Conservation (phyloP, 2,888 invertebrate species). For the Rhopalosiphum nymphaeae region DNA sequence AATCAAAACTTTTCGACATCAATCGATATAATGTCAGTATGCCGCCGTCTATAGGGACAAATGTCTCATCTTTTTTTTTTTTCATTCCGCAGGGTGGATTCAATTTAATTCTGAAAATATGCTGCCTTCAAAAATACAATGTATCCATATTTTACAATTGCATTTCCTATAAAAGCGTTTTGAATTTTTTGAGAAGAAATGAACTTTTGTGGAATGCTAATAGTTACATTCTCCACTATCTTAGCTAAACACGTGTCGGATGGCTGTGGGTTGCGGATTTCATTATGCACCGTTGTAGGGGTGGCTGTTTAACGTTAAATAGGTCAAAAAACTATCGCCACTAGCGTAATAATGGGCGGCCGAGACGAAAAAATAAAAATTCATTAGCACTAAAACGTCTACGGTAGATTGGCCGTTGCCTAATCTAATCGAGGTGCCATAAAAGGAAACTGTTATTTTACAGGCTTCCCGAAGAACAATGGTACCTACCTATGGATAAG, state of each 20-base stretch:
- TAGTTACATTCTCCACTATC: neutral
- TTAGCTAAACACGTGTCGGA: neutral
- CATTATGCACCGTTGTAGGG: neutral
- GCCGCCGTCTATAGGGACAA: neutral
- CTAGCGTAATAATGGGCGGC: neutral
- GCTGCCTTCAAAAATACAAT: neutral
- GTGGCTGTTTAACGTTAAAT: conserved; percentile 17
- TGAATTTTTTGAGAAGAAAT: neutral
- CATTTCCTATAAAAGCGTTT: neutral
- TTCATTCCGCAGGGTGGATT: neutral
- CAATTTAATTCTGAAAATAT: conserved; percentile 16
- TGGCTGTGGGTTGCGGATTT: neutral
- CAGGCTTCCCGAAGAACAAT: neutral
- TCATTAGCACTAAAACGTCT: conserved; percentile 58
- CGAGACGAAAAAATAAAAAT: conserved; percentile 14
- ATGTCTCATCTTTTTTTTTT: neutral
- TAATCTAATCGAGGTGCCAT: conserved; percentile 38
- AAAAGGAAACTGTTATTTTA: conserved; percentile 55
- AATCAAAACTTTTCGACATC: conserved; percentile 32
- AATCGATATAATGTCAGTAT: neutral
- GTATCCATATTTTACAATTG: conserved; percentile 36
- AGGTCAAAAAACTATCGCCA: conserved; percentile 41
- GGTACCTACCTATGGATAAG: neutral
- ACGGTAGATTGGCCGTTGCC: conserved; percentile 39
- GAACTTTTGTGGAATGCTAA: neutral